Evolutionary conservation across 2,888 invertebrate species (phyloP), one percentile per base, ranked within the genome.

Genomic region (Leucozona laternaria): DNA sequence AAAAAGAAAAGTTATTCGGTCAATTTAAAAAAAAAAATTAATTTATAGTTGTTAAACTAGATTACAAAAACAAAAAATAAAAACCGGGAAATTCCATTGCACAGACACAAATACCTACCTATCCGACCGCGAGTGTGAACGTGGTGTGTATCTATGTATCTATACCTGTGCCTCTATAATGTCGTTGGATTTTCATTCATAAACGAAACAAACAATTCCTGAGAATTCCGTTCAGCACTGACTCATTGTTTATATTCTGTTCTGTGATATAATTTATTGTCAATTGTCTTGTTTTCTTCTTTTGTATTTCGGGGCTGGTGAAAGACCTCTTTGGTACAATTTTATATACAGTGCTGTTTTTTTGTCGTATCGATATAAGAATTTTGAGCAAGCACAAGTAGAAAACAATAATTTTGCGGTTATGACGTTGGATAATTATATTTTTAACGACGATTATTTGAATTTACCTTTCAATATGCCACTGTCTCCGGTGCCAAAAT

Each of bases 401-500:
- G 70, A 68, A 62, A 79, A 78, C 34, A 70, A 80, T 17, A 37
- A 76, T 58, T 66, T 50, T 68, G 45, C 80, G 72, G 64, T 72
- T 70, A 92, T 92, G 92, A 92, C 92, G 90, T 90, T 92, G 89
- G 92, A 92, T 87, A 92, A 86, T 89, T 92, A 90, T 73, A 89
- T 92, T 72, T 92, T 91, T 84, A 90, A 89, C 66, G 92, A 92
- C 86, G 92, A 92, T 70, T 92, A 91, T 88, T 88, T 90, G 72
- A 90, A 89, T 89, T 77, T 92, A 85, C 89, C 90, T 50, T 92
- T 92, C 70, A 92, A 89, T 79, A 91, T 91, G 90, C 92, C 91
- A 86, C 88, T 92, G 58, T 92, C 92, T 84, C 92, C 92, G 43
- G 90, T 92, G 88, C 92, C 92, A 58, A 93, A 93, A 92, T 89